Evolutionary conservation across 1,140 invertebrate genomes (phyloP), one percentile per base, ranked within the genome.

Genomic region (Dinothrombium tinctorium): DNA sequence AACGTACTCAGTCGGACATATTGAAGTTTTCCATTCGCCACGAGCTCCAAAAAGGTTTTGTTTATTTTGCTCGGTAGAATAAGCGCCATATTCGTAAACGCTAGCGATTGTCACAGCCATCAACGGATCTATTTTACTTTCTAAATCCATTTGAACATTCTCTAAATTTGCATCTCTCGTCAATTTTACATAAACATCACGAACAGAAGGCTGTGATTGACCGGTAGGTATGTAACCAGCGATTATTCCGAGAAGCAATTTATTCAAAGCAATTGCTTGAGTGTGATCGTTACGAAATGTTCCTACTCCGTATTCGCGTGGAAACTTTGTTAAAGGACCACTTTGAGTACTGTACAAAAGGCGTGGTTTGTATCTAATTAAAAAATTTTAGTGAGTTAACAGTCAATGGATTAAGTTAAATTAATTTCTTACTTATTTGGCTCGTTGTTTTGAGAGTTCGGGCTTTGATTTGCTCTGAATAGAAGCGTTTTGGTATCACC

Each of bases 231-330:
- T n/a, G n/a, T 47, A 14, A 32, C 37, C 45, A 17, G 43, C 45
- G 4, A 47, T 29, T 11, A 47, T 28, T 12, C 45, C 45, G 4
- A 41, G 22, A 17, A 47, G 33, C 6, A 47, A 26, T 23, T 29
- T 23, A 12, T 32, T 32, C 32, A 33, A 20, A 17, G 45, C 44
- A 14, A 47, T 47, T 4, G 45, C 45, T 25, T 47, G 26, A 17
- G 23, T 17, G 14, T 11, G 21, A 32, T 47, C 24, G 17, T 14
- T 15, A 19, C 44, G 37, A 22, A 47, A 47, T 17, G 37, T 47
- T 8, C 39, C 45, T 2, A 47, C 44, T 9, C 45, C 45, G 15
- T 46, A 28, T 23, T 46, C 44, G 7, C 42, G 33, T 12, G 44
- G 40, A 19, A 32, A 20, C 17, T n/a, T 37, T n/a, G 44, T 43